Percentiles rank a stretch among this genome's conserved stretches.
phyloP scores from a whole-genome alignment of 1,140 invertebrate genomes.

The Pristionchus pacificus region DNA sequence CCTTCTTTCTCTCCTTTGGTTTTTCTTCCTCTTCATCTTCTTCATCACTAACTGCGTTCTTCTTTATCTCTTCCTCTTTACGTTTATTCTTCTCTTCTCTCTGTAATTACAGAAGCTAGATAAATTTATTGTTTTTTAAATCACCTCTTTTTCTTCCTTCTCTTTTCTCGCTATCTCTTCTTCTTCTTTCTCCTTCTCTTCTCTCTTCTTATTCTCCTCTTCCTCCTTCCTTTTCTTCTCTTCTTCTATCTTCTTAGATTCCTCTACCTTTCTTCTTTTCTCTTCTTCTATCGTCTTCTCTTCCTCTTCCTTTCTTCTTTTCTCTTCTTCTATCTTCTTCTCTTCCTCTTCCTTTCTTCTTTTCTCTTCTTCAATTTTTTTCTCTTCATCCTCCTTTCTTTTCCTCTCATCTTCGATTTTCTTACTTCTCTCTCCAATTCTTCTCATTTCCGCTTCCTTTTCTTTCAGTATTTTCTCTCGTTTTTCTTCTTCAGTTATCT shows the following conservation, averaged over 20 bases:
- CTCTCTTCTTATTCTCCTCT: no score
- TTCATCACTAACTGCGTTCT: constrained; percentile 19
- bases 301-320: background rate
- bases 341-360: background rate
- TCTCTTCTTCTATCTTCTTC: background rate
- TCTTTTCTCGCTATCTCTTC: constrained; percentile 12
- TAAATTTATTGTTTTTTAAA: no score
- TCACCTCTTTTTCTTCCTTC: no score
- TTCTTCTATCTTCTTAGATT: constrained; percentile 10
- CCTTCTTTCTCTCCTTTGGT: constrained; percentile 11
- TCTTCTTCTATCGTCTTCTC: background rate
- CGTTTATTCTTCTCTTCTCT: constrained; percentile 21
- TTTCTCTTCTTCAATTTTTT: background rate
- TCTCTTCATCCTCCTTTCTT: background rate
- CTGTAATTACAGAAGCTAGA: no score
- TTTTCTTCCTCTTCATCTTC: background rate
- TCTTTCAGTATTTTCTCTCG: background rate
- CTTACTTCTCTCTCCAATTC: background rate
- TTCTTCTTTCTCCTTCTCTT: constrained; percentile 16
- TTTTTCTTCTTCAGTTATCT: background rate
- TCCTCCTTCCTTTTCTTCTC: constrained; percentile 7
- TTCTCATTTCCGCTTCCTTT: background rate
- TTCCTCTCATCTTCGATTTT: background rate
- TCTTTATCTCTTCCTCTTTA: constrained; percentile 14
- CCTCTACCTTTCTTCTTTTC: constrained; percentile 10